A percentile compares a stretch with the other conserved stretches of the same genome.
phyloP scores from a whole-genome alignment of 1,140 invertebrate genomes.

The Orchesella cincta region DNA sequence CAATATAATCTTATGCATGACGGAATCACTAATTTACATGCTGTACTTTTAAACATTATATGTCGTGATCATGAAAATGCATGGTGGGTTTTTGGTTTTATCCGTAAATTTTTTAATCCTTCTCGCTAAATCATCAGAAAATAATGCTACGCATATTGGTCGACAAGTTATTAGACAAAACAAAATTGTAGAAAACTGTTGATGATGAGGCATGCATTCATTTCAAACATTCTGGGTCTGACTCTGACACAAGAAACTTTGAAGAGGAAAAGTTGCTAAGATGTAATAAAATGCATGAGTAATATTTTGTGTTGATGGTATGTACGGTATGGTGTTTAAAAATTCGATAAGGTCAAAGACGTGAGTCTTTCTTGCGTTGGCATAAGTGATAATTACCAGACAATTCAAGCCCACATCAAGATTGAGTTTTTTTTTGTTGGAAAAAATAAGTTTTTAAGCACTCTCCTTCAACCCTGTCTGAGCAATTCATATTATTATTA shows the following conservation, averaged over 20 bases:
- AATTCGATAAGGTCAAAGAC: conserved; percentile 4
- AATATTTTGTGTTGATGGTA: too few relatives aligned
- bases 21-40: too few relatives aligned
- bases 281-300: too few relatives aligned
- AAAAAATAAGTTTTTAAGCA: conserved; percentile 18
- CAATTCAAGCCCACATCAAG: conserved; percentile 17
- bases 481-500: too few relatives aligned
- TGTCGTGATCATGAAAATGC: conserved; percentile 14
- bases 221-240: too few relatives aligned
- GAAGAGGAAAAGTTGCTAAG: too few relatives aligned
- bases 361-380: background rate
- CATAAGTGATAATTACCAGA: conserved; percentile 28
- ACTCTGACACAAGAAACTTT: too few relatives aligned
- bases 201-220: background rate
- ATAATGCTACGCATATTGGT: background rate
- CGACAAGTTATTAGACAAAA: background rate
- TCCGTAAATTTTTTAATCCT: background rate
- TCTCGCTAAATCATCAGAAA: conserved; percentile 12
- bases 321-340: too few relatives aligned
- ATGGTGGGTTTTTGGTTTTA: too few relatives aligned
- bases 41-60: background rate
- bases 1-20: background rate
- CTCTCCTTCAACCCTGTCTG: background rate
- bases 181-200: conserved; percentile 13
- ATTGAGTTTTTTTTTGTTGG: background rate